Evolutionary conservation across 2,113 vertebrate genomes (phyloP).

Genomic region (Proterorhinus semilunaris): DNA sequence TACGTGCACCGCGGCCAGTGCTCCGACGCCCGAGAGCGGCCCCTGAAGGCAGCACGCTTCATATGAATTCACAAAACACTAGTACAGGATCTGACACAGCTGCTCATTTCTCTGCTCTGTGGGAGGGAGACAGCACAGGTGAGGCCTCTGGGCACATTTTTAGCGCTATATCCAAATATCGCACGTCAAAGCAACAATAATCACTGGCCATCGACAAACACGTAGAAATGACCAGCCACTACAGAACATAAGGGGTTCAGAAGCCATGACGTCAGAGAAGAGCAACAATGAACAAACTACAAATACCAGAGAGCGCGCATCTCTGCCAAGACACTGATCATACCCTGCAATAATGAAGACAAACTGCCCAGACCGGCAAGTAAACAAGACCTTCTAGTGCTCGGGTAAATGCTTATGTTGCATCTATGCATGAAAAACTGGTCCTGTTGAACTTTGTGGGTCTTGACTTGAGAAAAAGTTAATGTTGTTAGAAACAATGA

Average conservation of each 20-base stretch:
- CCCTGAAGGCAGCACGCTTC: neutral
- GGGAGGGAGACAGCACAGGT: neutral
- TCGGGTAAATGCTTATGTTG: neutral
- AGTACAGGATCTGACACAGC: neutral
- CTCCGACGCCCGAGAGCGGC: neutral
- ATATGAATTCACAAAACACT: conserved; percentile 1
- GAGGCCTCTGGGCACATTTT: neutral
- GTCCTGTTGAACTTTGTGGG: too few species aligned
- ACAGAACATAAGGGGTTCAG: neutral
- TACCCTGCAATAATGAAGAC: neutral
- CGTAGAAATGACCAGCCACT: neutral
- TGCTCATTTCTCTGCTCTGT: neutral
- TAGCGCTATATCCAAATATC: neutral
- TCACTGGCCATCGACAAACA: neutral
- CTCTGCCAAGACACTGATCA: neutral
- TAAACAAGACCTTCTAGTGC: neutral
- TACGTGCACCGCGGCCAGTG: neutral
- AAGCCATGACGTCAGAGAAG: too few species aligned
- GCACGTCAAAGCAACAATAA: too few species aligned
- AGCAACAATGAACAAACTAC: too few species aligned
- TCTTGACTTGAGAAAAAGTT: too few species aligned
- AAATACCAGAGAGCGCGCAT: neutral
- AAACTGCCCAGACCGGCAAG: neutral
- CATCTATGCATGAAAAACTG: too few species aligned
- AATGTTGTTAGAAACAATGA: too few species aligned